Evolutionary conservation across 2,113 vertebrate species (phyloP).

Genomic region (Anseranas semipalmata): DNA sequence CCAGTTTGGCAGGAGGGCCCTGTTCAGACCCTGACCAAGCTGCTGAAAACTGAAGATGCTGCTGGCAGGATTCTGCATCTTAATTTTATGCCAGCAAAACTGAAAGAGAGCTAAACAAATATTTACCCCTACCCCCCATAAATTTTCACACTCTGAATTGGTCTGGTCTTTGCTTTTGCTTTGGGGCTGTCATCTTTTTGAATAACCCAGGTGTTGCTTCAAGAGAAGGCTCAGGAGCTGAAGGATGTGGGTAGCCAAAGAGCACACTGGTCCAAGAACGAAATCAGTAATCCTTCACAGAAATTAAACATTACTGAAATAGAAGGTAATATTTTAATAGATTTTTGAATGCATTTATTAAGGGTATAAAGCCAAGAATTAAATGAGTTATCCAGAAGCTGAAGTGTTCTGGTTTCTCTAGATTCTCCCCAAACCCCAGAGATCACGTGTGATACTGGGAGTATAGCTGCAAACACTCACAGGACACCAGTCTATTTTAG

Average conservation of each 20-base stretch:
- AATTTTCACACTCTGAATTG: neutral
- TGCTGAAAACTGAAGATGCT: neutral
- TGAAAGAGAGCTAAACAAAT: neutral
- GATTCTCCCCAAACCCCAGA: neutral
- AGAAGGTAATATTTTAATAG: neutral
- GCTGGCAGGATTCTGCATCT: neutral
- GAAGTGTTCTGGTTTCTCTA: neutral
- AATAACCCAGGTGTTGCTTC: accelerated
- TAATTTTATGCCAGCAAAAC: neutral
- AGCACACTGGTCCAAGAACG: neutral
- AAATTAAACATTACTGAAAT: neutral
- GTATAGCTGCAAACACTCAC: neutral
- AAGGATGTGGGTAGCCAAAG: neutral
- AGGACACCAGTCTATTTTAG: neutral
- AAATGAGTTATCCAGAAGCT: neutral
- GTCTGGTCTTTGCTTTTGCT: neutral
- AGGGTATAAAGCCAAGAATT: neutral
- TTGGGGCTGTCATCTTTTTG: neutral
- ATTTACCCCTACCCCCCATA: neutral
- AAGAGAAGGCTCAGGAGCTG: neutral
- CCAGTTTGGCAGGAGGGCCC: neutral
- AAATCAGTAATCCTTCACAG: neutral
- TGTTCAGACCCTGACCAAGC: neutral
- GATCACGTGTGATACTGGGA: neutral
- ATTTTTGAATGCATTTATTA: neutral